These are phyloP conservation scores for Nymphicus hollandicus DNA, from an alignment of 2,113 vertebrate species.

Conservation along the genomic window DNA sequence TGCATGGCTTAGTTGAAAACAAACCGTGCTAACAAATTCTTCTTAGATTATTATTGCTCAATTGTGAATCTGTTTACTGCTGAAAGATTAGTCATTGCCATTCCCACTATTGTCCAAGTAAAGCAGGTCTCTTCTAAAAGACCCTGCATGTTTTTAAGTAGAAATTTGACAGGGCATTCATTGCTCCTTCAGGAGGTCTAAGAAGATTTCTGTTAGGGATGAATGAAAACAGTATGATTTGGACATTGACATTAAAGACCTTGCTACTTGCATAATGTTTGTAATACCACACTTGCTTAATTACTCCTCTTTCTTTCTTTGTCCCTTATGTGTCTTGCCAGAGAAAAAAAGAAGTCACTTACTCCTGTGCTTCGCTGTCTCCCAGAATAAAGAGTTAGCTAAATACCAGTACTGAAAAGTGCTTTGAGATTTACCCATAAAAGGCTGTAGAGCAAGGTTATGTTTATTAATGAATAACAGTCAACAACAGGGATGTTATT, in stretches of 20 bases:
- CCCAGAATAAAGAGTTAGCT: not conserved
- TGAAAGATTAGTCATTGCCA: not conserved
- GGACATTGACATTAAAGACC: not conserved
- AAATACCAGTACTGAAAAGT: not conserved
- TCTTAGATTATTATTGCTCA: not conserved
- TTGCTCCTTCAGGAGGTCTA: not conserved
- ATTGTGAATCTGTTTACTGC: not conserved
- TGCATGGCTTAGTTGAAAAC: not conserved
- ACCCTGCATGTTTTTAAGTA: not conserved
- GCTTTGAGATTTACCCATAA: not conserved
- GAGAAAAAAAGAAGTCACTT: not conserved
- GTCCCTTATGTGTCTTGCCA: not conserved
- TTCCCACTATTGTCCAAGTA: not conserved
- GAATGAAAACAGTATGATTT: not conserved
- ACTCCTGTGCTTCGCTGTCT: not conserved
- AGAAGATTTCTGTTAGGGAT: not conserved
- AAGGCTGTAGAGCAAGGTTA: not conserved
- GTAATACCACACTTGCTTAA: not conserved
- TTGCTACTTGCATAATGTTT: not conserved
- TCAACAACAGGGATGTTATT: not conserved
- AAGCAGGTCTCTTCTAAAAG: not conserved
- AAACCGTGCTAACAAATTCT: not conserved
- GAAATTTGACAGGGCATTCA: not conserved
- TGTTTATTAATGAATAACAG: not conserved
- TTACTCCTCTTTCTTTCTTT: not conserved